Percentiles rank a stretch among this genome's conserved stretches.
These are phyloP conservation scores for Ectropis crepuscularia DNA, from an alignment of 2,888 invertebrate species.

Conservation along the genomic window DNA sequence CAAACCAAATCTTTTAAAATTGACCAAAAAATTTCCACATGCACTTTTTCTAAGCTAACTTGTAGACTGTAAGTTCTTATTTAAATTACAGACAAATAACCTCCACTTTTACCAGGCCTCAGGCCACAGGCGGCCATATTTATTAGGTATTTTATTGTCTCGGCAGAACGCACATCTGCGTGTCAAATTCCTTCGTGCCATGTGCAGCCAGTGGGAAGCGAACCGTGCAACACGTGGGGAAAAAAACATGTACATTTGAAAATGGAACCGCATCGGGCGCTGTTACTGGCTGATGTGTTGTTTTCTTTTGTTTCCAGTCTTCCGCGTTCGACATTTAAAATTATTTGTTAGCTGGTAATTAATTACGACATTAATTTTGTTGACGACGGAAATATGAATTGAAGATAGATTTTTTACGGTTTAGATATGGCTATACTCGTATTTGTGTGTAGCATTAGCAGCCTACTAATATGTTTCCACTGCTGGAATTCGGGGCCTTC, in stretches of 20 bases:
- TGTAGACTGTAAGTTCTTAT: too few relatives aligned
- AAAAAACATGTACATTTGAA: slow-evolving; percentile 43
- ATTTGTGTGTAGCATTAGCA: too few relatives aligned
- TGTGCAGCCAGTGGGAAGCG: slow-evolving; percentile 81
- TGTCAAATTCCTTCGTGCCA: slow-evolving; percentile 82
- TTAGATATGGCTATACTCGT: too few relatives aligned
- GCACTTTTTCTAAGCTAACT: background rate
- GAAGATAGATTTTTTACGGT: too few relatives aligned
- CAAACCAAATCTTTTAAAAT: too few relatives aligned
- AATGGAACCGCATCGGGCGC: slow-evolving; percentile 37
- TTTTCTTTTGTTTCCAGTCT: slow-evolving; percentile 21
- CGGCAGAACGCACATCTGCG: slow-evolving; percentile 81
- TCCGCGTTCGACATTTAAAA: slow-evolving; percentile 22
- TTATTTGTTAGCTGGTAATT: background rate
- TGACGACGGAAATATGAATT: too few relatives aligned
- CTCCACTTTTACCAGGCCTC: slow-evolving; percentile 31
- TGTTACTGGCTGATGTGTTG: slow-evolving; percentile 33
- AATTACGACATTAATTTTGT: background rate
- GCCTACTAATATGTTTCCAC: too few relatives aligned
- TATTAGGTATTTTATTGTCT: slow-evolving; percentile 77
- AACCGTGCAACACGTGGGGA: slow-evolving; percentile 59
- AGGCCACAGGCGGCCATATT: slow-evolving; percentile 61
- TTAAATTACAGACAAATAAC: slow-evolving; percentile 8
- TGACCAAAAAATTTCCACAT: too few relatives aligned
- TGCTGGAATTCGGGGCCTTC: too few relatives aligned